phyloP scores from a whole-genome alignment of 2,888 invertebrate species.

The Epiblema foenella region DNA sequence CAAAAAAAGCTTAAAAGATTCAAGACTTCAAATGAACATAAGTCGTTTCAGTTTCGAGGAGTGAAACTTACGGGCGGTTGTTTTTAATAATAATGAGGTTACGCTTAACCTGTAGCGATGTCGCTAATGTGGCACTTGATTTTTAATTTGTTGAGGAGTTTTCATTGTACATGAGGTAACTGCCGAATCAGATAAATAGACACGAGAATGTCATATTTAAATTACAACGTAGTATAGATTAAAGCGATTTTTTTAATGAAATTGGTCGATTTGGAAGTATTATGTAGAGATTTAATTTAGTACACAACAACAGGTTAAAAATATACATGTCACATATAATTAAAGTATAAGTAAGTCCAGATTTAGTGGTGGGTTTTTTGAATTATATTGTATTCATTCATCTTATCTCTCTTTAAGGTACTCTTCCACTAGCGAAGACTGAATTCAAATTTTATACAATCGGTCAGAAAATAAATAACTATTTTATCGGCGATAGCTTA shows the following conservation, averaged over 20 bases:
- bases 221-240: too few species aligned
- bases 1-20: not conserved
- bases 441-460: not conserved
- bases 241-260: too few species aligned
- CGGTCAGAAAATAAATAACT: too few species aligned
- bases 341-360: too few species aligned
- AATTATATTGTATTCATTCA: too few species aligned
- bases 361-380: too few species aligned
- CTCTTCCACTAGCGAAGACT: not conserved
- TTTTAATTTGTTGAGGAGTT: not conserved
- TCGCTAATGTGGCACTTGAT: slow-evolving; percentile 1
- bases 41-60: not conserved
- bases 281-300: too few species aligned
- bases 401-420: not conserved
- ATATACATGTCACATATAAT: too few species aligned
- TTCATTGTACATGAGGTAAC: not conserved
- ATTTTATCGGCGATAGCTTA: not conserved
- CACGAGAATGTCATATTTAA: too few species aligned
- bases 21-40: not conserved
- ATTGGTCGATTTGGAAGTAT: too few species aligned
- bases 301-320: too few species aligned
- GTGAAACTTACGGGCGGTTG: slow-evolving; percentile 11
- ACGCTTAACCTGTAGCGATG: slow-evolving; percentile 13
- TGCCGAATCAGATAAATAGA: not conserved
- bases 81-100: slow-evolving; percentile 33